Percentiles rank a stretch among this genome's conserved stretches.
These are phyloP conservation scores for Lanius collurio DNA, from an alignment of 2,113 vertebrate species.

Conservation along the genomic window DNA sequence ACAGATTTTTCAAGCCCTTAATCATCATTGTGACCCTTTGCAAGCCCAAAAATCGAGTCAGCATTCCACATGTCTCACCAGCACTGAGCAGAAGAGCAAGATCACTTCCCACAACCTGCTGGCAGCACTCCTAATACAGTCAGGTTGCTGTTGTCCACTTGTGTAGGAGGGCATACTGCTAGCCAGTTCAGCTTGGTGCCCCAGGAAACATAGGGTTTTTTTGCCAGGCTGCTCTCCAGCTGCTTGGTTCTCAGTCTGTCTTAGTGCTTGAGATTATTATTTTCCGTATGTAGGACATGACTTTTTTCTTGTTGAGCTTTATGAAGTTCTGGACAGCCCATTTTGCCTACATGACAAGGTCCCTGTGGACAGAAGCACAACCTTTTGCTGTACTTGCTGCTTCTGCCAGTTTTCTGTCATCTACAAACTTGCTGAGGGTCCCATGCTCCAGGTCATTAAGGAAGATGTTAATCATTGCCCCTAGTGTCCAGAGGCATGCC, in stretches of 20 bases:
- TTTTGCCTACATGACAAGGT: not conserved
- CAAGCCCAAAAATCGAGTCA: not conserved
- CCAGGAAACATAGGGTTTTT: not conserved
- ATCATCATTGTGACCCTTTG: not conserved
- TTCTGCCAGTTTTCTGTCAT: not conserved
- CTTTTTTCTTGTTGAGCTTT: not conserved
- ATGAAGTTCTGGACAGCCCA: not conserved
- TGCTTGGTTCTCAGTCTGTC: not conserved
- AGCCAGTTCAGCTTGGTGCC: not conserved
- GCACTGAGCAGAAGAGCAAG: not conserved
- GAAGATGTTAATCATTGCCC: not conserved
- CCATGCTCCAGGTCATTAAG: not conserved
- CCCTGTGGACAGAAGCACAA: not conserved
- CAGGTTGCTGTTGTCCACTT: not conserved
- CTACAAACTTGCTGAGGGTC: not conserved
- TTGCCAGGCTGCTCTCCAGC: not conserved
- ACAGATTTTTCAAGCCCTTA: not conserved
- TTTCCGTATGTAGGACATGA: not conserved
- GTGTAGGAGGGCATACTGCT: not conserved
- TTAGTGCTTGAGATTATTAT: not conserved
- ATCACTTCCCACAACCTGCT: not conserved
- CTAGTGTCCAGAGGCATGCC: fast-evolving
- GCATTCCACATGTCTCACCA: not conserved
- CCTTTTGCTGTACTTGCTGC: not conserved
- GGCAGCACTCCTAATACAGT: not conserved